Evolutionary conservation across 2,888 invertebrate species (phyloP).

Genomic region (Ormyrus thymus): DNA sequence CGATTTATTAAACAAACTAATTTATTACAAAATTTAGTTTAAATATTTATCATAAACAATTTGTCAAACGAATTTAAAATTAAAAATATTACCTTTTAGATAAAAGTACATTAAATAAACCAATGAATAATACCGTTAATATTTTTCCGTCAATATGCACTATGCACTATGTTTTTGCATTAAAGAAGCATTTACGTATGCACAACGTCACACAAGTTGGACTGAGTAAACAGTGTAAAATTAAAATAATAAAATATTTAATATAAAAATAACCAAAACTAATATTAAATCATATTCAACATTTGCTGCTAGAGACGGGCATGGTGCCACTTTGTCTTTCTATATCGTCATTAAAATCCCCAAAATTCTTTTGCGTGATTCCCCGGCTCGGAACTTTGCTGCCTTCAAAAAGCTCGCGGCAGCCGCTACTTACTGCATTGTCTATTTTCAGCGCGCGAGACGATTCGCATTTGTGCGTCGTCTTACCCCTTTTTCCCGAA

Average conservation of each 20-base stretch:
- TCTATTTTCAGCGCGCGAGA: constrained; percentile 40
- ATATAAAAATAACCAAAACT: neutral
- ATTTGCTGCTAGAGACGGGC: neutral
- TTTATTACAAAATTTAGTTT: neutral
- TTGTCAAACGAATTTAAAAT: no score
- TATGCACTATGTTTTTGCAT: neutral
- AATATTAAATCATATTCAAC: constrained; percentile 7
- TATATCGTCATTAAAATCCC: constrained; percentile 35
- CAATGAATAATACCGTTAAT: neutral
- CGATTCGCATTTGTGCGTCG: constrained; percentile 31
- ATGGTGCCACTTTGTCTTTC: constrained; percentile 16
- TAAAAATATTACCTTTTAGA: no score
- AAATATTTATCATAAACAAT: no score
- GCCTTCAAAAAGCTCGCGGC: constrained; percentile 1
- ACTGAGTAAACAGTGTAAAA: neutral
- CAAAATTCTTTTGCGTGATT: constrained; percentile 26
- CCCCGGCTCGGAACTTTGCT: constrained; percentile 9
- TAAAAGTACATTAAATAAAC: no score
- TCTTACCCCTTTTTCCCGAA: constrained; percentile 22
- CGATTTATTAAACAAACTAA: neutral
- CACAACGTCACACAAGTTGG: no score
- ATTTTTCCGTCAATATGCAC: no score
- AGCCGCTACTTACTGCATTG: neutral
- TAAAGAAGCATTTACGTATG: neutral
- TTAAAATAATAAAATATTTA: constrained; percentile 2